These are phyloP conservation scores for Opisthograptis luteolata DNA, from an alignment of 2,888 invertebrate genomes.

Conservation along the genomic window DNA sequence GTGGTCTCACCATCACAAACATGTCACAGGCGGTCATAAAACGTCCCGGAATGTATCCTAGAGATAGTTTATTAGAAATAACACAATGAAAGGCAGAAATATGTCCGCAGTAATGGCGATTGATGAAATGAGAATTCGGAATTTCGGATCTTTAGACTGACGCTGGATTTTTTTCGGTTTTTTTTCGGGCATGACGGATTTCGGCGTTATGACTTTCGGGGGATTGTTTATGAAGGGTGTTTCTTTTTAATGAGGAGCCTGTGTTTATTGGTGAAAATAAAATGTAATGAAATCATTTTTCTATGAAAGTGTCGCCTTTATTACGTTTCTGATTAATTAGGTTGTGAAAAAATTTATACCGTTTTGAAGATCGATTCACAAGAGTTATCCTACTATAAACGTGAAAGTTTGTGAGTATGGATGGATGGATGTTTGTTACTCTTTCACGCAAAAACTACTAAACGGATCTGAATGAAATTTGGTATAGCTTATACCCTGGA, in stretches of 20 bases:
- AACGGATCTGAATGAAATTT: no score
- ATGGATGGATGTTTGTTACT: no score
- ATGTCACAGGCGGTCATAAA: slow-evolving; percentile 78
- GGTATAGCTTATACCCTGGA: no score
- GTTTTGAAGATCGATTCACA: no score
- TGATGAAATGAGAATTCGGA: slow-evolving; percentile 52
- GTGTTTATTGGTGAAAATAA: slow-evolving; percentile 23
- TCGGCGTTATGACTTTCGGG: slow-evolving; percentile 7
- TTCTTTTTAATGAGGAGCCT: slow-evolving; percentile 21
- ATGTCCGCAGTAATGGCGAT: slow-evolving; percentile 52
- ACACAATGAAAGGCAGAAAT: slow-evolving; percentile 65
- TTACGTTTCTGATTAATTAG: neutral
- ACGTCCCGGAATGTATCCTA: slow-evolving; percentile 63
- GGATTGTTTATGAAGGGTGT: slow-evolving; percentile 19
- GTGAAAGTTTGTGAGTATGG: no score
- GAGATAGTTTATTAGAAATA: slow-evolving; percentile 74
- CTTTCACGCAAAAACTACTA: no score
- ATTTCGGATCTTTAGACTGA: slow-evolving; percentile 1
- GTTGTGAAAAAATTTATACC: no score
- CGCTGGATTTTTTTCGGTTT: neutral
- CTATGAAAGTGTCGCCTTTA: slow-evolving; percentile 8
- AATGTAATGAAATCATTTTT: slow-evolving; percentile 17
- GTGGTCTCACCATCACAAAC: slow-evolving; percentile 79
- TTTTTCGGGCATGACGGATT: slow-evolving; percentile 14
- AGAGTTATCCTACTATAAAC: no score